Base-by-base conservation (phyloP, 2,113 vertebrate genomes). In the Dendrocopos noguchii region DNA sequence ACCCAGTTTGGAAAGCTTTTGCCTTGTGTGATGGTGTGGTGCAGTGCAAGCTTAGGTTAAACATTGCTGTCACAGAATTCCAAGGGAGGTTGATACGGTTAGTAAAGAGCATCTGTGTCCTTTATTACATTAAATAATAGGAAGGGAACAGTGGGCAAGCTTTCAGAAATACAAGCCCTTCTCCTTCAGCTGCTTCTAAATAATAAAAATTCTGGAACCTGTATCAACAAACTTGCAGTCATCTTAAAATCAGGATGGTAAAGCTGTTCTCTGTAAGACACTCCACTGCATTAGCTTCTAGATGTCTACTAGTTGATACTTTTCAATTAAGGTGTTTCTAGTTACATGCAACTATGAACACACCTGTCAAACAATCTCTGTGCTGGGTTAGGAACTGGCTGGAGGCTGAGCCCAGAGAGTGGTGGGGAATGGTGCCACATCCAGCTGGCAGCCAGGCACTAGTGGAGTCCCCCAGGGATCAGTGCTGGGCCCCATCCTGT, bases 1-100 rank as follows among this genome's bases (percentile, higher is more conserved):
- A 14, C 78, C n/a, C 25, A 31, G 0, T 53, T 78, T 61, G 33
- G 44, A 84, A 66, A 57, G 11, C 57, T 84, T 56, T 66, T 77
- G 21, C 28, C n/a, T 56, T 14, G 25, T 9, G 29, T 9, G 42
- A 22, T 29, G 29, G 17, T 0, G 0, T 39, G 28, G 33, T 33
- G 21, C 34, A 34, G 19, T 42, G 56, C 63, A 77, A 77, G 25
- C 36, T 53, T 52, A 52, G 46, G 28, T 53, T 46, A 15, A 53
- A 65, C 12, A 17, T 21, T 64, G 33, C 77, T 88, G 47, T 64
- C 36, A n/a, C 25, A 53, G 52, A 67, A 31, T 88, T 78, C 28
- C 66, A 60, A 61, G 66, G n/a, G 17, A 64, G n/a, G 22, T 15
- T 31, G 34, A 5, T 39, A 24, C 21, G 21, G 15, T 70, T 64